Evolutionary conservation across 2,888 invertebrate species (phyloP), one percentile per base, ranked within the genome.

Genomic region (Meiosimyza platycephala): DNA sequence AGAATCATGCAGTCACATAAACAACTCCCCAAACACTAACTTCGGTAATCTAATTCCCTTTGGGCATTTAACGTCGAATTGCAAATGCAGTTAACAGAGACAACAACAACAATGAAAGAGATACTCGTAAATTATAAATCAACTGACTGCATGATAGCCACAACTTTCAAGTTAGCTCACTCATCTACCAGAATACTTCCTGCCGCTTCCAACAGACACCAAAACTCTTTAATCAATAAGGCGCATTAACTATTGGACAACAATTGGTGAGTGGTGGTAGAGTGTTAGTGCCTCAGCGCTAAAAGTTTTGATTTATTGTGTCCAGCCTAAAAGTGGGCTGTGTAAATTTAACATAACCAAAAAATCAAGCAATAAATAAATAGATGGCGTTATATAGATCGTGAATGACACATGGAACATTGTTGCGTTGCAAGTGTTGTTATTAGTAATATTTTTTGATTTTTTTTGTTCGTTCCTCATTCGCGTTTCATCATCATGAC

Each of bases 91-190:
- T 15, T n/a, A 64, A 64, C 64, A 64, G 52, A 51, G 64, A 64
- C 9, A 40, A n/a, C 64, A 63, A 18, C 40, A 40, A 40, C 40
- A 40, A 9, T 40, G 9, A 40, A 6, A 40, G 40, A 6, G 6
- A 40, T 40, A 40, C 40, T 40, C 40, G 13, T 63, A 16, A 64
- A 52, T 51, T 64, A 64, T 64, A 64, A 64, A 64, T 64, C 64
- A 64, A 64, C 64, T 50, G 51, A 28, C 51, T 50, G 16, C 51
- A 50, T 40, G 22, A 50, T 40, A 40, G 40, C 40, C 9, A 1
- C 40, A 6, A 40, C 7, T 40, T 9, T 40, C 40, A 40, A 40
- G 40, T 40, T 40, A 9, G 40, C 40, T 9, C 40, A 6, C 40
- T 28, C 28, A 28, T 0, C 40, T 40, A 40, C 3, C 9, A 40